Conservation (phyloP, 2,113 vertebrate genomes). For the Oryzias celebensis region DNA sequence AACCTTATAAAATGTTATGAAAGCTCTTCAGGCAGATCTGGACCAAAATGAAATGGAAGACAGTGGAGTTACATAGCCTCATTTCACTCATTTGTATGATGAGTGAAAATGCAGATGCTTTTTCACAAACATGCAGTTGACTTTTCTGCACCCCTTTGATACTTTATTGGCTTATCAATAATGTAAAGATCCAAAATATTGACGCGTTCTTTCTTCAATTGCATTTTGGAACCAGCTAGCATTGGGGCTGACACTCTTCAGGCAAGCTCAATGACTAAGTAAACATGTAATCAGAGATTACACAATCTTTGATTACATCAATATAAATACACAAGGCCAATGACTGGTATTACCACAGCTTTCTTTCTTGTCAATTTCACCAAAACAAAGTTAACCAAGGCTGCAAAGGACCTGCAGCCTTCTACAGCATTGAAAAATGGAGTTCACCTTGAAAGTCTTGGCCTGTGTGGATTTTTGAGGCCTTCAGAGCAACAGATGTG, state of each 20-base stretch:
- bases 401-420: background rate
- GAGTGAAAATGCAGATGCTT: too few species aligned
- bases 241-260: background rate
- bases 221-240: slow-evolving; percentile 12
- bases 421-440: background rate
- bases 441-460: slow-evolving; percentile 22
- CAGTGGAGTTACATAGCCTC: too few species aligned
- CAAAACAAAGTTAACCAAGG: slow-evolving; percentile 20
- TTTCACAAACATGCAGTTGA: too few species aligned
- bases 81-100: too few species aligned
- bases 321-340: background rate
- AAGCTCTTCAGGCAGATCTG: too few species aligned
- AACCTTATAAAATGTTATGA: too few species aligned
- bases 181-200: too few species aligned
- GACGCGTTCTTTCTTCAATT: background rate
- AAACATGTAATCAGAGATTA: background rate
- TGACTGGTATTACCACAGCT: background rate
- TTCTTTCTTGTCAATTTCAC: background rate
- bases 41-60: too few species aligned
- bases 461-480: background rate
- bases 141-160: too few species aligned
- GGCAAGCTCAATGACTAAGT: slow-evolving; percentile 11
- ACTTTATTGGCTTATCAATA: too few species aligned
- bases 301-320: background rate
- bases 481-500: slow-evolving; percentile 12